Conservation (phyloP, 1,140 invertebrate species). For the Gonioctena quinquepunctata region DNA sequence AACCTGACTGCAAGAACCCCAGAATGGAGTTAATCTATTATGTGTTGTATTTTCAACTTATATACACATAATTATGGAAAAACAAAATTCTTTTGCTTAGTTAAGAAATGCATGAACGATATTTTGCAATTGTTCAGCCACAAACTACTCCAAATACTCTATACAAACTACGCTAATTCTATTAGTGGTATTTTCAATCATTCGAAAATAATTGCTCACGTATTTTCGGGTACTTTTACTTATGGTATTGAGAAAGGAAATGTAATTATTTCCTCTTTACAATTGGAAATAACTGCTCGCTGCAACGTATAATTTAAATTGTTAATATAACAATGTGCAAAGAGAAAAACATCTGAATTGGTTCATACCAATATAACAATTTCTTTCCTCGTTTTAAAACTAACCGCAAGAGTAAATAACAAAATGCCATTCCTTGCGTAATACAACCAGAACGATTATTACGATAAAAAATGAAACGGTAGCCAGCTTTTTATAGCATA, state of each 20-base stretch:
- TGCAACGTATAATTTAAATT: constrained; percentile 10
- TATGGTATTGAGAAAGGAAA: not conserved
- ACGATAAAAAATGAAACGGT: not conserved
- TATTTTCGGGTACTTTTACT: constrained; percentile 11
- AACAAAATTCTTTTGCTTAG: too few species aligned
- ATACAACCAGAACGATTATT: not conserved
- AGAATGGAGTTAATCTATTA: too few species aligned
- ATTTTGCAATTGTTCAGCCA: too few species aligned
- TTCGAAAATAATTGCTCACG: constrained; percentile 9
- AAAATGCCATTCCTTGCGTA: not conserved
- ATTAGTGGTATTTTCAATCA: constrained; percentile 1
- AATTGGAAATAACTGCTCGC: constrained; percentile 1
- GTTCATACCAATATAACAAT: not conserved
- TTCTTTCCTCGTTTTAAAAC: constrained; percentile 1
- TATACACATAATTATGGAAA: too few species aligned
- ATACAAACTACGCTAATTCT: not conserved
- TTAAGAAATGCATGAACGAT: too few species aligned
- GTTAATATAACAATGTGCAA: constrained; percentile 8
- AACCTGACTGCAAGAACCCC: too few species aligned
- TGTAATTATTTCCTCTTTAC: constrained; percentile 14
- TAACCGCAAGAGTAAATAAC: constrained; percentile 14
- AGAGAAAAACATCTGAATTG: constrained; percentile 6
- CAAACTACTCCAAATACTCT: too few species aligned
- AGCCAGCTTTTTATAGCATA: not conserved
- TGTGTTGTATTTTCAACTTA: too few species aligned